A percentile compares a stretch with the other conserved stretches of the same genome.
phyloP scores from a whole-genome alignment of 2,888 invertebrate genomes.

The Pseudococcus longispinus region DNA sequence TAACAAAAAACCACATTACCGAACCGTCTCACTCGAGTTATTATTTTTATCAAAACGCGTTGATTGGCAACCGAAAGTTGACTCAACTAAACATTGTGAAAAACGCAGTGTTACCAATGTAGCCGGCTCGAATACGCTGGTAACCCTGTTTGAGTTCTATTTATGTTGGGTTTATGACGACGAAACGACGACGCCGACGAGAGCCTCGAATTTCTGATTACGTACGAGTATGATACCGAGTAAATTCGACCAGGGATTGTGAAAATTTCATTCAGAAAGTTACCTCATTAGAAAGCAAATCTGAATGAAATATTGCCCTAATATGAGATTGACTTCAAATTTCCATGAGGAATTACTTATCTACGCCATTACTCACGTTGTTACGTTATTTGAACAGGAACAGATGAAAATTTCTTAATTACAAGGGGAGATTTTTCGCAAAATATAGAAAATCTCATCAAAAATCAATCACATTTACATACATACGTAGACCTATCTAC shows the following conservation, averaged over 20 bases:
- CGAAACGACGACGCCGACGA: neutral
- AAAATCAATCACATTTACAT: too few relatives aligned
- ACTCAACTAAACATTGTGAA: conserved; percentile 45
- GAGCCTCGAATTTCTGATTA: neutral
- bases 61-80: conserved; percentile 47
- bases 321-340: too few relatives aligned
- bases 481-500: too few relatives aligned
- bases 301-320: neutral
- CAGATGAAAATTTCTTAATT: too few relatives aligned
- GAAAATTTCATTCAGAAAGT: neutral
- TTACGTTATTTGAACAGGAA: too few relatives aligned
- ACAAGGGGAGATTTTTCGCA: too few relatives aligned
- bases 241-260: neutral
- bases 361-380: too few relatives aligned
- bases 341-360: too few relatives aligned
- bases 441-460: too few relatives aligned
- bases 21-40: conserved; percentile 43
- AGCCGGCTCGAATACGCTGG: neutral
- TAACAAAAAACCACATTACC: conserved; percentile 34
- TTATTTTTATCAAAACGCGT: conserved; percentile 46
- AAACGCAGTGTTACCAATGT: conserved; percentile 33
- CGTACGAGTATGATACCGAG: neutral
- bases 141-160: neutral
- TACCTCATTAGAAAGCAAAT: neutral
- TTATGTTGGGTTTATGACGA: neutral